Base-by-base conservation (phyloP, 1,140 invertebrate species). In the Megathymus violae region DNA sequence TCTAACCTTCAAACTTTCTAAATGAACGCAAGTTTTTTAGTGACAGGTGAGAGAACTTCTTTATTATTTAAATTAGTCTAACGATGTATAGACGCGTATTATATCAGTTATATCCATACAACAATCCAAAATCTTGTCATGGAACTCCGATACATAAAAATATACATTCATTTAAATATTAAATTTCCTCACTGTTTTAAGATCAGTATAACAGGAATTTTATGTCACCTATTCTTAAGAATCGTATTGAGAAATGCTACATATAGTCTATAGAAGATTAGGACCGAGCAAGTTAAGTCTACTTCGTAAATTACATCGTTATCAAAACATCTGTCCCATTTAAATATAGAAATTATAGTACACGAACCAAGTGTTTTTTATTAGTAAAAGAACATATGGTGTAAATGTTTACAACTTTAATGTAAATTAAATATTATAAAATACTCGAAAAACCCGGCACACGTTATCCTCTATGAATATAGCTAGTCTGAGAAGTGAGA, bases 1-100 rank as follows among this genome's bases (percentile, higher is more conserved):
- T 27, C 7, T 3, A 56, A 56, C 52, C 52, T 56, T 54, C 51
- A 43, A 54, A 54, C 38, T 54, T 54, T 54, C 7, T 13, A 43
- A 43, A 54, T 54, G 51, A 41, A 54, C 3, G 1, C 13, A 14
- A 27, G 27, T 38, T 6, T 27, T 54, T 43, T 13, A 40, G 34
- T 40, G 36, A 41, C 7, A 52, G 34, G 17, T 34, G 16, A 9
- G 14, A 46, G 7, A 17, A 7, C 10, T 17, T 19, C 7, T 31
- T 31, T 9, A 31, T 31, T 1, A 9, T 31, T 4, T 5, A 4
- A 4, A 31, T 7, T 1, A 31, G 3, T 3, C 2, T 22, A 22
- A 22, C 19, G 19, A 2, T 22, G 19, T 5, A 22, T 5, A 31
- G 3, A 4, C 27, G 7, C 4, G n/a, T n/a, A n/a, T n/a, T n/a